Conservation (phyloP, 2,888 invertebrate species). For the Aproaerema taeniolella region DNA sequence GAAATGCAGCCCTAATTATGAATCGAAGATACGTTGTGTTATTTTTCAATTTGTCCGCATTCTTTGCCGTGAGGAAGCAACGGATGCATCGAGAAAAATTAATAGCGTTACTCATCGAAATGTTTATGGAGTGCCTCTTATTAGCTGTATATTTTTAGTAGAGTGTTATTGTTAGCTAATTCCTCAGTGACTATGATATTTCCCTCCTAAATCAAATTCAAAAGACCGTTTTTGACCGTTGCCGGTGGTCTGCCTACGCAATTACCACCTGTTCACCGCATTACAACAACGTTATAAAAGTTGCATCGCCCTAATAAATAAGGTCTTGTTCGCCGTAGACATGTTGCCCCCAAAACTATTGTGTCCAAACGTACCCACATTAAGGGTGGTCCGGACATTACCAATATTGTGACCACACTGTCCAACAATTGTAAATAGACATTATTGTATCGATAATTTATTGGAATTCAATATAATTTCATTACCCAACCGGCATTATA, state of each 20-base stretch:
- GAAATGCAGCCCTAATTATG: conserved; percentile 50
- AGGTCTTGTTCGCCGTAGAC: conserved; percentile 26
- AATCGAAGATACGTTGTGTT: conserved; percentile 28
- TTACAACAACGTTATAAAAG: conserved; percentile 21
- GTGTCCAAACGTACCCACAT: conserved; percentile 34
- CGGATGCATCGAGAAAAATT: background rate
- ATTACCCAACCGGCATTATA: conserved; percentile 55
- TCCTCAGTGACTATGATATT: no score
- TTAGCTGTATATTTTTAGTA: no score
- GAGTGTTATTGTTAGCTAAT: no score
- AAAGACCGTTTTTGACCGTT: no score
- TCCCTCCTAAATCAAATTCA: no score
- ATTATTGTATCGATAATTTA: conserved; percentile 60
- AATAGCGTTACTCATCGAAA: background rate
- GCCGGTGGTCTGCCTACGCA: conserved; percentile 22
- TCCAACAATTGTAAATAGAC: conserved; percentile 57
- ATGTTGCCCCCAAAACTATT: conserved; percentile 36
- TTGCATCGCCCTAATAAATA: conserved; percentile 39
- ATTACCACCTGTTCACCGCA: conserved; percentile 23
- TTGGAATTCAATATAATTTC: conserved; percentile 68
- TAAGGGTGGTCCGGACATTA: conserved; percentile 57
- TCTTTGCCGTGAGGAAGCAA: conserved; percentile 16
- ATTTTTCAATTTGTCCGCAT: conserved; percentile 35
- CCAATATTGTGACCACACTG: conserved; percentile 42
- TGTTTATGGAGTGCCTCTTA: background rate